These are phyloP conservation scores for Zelostemma sp. DNA, from an alignment of 1,140 invertebrate genomes.

Conservation along the genomic window DNA sequence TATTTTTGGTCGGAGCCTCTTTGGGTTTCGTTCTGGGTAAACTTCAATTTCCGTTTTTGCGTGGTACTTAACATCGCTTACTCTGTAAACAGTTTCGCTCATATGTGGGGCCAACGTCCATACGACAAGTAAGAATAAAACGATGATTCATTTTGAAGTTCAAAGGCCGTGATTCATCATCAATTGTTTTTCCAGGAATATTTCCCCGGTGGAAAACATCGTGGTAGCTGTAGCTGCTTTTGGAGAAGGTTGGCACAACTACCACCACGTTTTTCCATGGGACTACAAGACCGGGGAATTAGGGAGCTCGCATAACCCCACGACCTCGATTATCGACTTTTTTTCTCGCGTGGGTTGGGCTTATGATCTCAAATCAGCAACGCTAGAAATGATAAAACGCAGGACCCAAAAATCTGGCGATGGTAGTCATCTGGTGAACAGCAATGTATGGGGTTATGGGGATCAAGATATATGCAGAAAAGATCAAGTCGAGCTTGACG, in stretches of 20 bases:
- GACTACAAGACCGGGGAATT: conserved; percentile 91
- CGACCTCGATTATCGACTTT: conserved; percentile 80
- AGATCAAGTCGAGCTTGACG: conserved; percentile 69
- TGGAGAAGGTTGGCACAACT: conserved; percentile 95
- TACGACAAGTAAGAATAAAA: conserved; percentile 82
- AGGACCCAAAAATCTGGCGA: conserved; percentile 76
- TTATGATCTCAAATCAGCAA: conserved; percentile 78
- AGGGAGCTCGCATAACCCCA: conserved; percentile 76
- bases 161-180: neutral
- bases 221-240: conserved; percentile 78
- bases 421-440: conserved; percentile 68
- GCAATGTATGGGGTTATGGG: conserved; percentile 73
- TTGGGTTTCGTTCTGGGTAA: conserved; percentile 85
- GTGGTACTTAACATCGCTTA: conserved; percentile 91
- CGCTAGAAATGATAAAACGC: conserved; percentile 74
- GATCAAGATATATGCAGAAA: conserved; percentile 71
- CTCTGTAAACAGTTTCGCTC: conserved; percentile 93
- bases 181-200: conserved; percentile 70
- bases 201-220: conserved; percentile 80
- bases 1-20: conserved; percentile 87
- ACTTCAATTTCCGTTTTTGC: conserved; percentile 86
- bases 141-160: conserved; percentile 5
- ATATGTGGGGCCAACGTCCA: conserved; percentile 89
- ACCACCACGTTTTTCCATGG: conserved; percentile 92
- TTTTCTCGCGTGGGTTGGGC: conserved; percentile 82